Conservation (phyloP, 1,140 invertebrate genomes). For the Cepaea nemoralis region DNA sequence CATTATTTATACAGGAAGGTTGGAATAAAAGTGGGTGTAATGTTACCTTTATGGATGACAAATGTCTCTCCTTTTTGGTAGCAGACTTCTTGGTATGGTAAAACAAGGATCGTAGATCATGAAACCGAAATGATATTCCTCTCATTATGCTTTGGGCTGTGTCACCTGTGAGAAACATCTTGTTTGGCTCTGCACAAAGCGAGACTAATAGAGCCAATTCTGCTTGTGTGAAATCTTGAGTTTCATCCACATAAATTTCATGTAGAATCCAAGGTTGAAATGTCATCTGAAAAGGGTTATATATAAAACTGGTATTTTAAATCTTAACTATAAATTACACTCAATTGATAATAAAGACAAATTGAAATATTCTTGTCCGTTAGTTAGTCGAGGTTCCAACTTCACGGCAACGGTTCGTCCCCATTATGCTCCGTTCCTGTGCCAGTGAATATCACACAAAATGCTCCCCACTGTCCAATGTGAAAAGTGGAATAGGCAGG, state of each 20-base stretch:
- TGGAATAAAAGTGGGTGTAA: too few relatives aligned
- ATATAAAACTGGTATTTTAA: too few relatives aligned
- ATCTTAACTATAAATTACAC: too few relatives aligned
- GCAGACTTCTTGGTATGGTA: slow-evolving; percentile 61
- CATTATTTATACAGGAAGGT: too few relatives aligned
- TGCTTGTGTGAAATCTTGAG: slow-evolving; percentile 69
- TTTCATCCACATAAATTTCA: slow-evolving; percentile 69
- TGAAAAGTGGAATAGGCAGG: too few relatives aligned
- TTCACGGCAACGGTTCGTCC: too few relatives aligned
- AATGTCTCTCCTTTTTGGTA: background rate
- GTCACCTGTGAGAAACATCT: slow-evolving; percentile 69
- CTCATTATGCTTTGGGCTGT: slow-evolving; percentile 70
- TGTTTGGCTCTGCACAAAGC: slow-evolving; percentile 64
- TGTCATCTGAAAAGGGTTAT: slow-evolving; percentile 8
- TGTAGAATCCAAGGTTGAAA: slow-evolving; percentile 54
- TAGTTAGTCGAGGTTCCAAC: too few relatives aligned
- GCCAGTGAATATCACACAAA: too few relatives aligned
- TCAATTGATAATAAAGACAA: too few relatives aligned
- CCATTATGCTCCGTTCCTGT: too few relatives aligned
- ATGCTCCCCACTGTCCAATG: too few relatives aligned
- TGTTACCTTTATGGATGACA: slow-evolving; percentile 16
- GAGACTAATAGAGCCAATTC: slow-evolving; percentile 65
- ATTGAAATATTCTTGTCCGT: too few relatives aligned
- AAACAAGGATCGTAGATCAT: slow-evolving; percentile 65
- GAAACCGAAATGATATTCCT: slow-evolving; percentile 67